Base-by-base conservation (phyloP, 2,113 vertebrate genomes). In the Gorilla gorilla region DNA sequence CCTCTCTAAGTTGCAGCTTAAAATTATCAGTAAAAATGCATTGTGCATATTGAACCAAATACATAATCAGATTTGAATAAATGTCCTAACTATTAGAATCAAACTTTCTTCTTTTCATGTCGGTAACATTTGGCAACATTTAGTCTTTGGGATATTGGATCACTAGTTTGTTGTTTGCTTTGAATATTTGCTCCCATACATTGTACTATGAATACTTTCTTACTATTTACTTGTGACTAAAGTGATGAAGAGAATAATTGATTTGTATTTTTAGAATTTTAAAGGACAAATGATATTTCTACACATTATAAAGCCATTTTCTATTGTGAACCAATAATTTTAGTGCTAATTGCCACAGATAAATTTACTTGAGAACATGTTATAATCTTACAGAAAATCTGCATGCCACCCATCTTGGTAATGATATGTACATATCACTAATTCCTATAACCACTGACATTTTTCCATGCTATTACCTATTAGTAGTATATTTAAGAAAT, bases 241-340 rank as follows among this genome's bases (percentile, higher is more conserved):
- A 35, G 73, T 45, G 70, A 92, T 95, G 25, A 94, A 95, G 30
- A 66, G 22, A 84, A 93, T 94, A 93, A 97, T 68, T 84, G 80
- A 93, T 48, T 95, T 94, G 55, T 59, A 80, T 68, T 97, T 97
- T 98, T 85, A 96, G 89, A 95, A 92, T 96, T 94, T 97, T 97
- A 96, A 93, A 92, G 78, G 61, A 17, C 30, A 96, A 93, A 35
- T 93, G 38, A 90, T 75, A 95, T 82, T 90, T 64, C 40, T 45
- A 64, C 23, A 93, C 25, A 94, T 86, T 55, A 95, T 83, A 79
- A 95, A 91, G 45, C 38, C 92, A 90, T 92, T 95, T 97, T 73
- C 48, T 81, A 73, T 75, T 92, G 80, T 73, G 3, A 97, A 55
- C 9, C 59, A 96, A 89, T 93, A 95, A 35, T 76, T 93, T 94